Percentiles rank a stretch among this genome's conserved stretches.
phyloP scores from a whole-genome alignment of 2,888 invertebrate genomes.

The Choristoneura rosaceana region DNA sequence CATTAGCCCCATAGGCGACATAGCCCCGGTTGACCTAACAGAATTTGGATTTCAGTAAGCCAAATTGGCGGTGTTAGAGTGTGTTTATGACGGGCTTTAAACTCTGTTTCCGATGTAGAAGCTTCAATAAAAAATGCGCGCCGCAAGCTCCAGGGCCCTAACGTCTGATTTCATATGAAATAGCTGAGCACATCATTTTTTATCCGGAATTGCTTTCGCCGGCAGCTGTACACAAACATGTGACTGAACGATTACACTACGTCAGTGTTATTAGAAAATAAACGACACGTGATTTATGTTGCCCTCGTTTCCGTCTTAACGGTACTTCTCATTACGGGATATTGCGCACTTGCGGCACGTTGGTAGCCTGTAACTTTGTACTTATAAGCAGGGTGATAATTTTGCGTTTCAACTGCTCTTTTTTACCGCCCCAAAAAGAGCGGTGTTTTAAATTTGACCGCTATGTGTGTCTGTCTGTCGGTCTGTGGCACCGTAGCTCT shows the following conservation, averaged over 20 bases:
- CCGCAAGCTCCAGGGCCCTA: conserved; percentile 10
- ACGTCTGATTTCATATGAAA: conserved; percentile 42
- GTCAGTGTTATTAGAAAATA: conserved; percentile 18
- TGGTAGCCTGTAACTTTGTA: too few relatives aligned
- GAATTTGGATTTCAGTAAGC: conserved; percentile 22
- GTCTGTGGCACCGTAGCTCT: too few relatives aligned
- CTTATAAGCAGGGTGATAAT: too few relatives aligned
- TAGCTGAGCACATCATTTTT: conserved; percentile 36
- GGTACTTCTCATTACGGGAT: neutral
- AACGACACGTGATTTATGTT: conserved; percentile 11
- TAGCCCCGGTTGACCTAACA: too few relatives aligned
- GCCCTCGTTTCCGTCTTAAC: neutral
- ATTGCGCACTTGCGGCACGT: neutral
- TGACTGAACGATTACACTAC: conserved; percentile 9
- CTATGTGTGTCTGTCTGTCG: too few relatives aligned
- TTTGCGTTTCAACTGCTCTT: too few relatives aligned
- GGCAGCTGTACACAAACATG: conserved; percentile 5
- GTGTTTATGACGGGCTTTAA: conserved; percentile 18
- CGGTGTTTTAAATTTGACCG: too few relatives aligned
- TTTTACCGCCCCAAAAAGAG: too few relatives aligned
- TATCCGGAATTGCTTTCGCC: conserved; percentile 22
- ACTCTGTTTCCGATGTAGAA: conserved; percentile 8
- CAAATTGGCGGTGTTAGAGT: neutral
- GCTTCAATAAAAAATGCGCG: conserved; percentile 16
- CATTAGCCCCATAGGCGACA: too few relatives aligned